Evolutionary conservation across 2,113 vertebrate genomes (phyloP), one percentile per base, ranked within the genome.

Genomic region (Hippocampus mohnikei): DNA sequence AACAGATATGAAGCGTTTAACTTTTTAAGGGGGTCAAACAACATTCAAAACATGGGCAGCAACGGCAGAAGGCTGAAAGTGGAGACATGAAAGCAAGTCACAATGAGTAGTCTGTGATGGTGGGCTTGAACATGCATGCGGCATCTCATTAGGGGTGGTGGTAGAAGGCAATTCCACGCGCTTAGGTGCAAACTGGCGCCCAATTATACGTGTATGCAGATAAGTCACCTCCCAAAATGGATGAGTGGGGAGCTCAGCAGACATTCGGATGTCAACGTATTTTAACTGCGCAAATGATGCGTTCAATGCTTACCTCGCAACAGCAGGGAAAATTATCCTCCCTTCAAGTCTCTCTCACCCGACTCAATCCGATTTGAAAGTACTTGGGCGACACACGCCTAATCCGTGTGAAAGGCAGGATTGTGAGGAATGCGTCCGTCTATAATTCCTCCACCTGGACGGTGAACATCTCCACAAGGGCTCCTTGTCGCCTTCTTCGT

Each of bases 301-400:
- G 21, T 46, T 48, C 15, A 48, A 11, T 3, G 42, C 92, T 91
- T 92, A 93, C 92, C 92, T 93, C 86, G 15, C 81, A 81, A 84
- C 79, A 46, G 63, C 42, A 46, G 63, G 6, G 33, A 37, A n/a
- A 70, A 82, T 41, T 23, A 63, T 46, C 42, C 63, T 84, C 74
- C 77, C 82, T 41, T 41, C 79, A 78, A 86, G 83, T 88, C 79
- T 86, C 62, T 81, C 52, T 53, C 52, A 23, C 8, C 52, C 44
- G 68, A 40, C 9, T 46, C n/a, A 80, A 75, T 80, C 78, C 67
- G 70, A 76, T 77, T 3, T 70, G 58, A 89, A 85, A 74, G 84
- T 83, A 84, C 73, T 87, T 80, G 79, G 56, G 66, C 61, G 15
- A 76, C 37, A 6, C n/a, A 44, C 41, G 41, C 63, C n/a, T 65